phyloP scores from a whole-genome alignment of 2,797 vertebrate genomes.

The Dicrostonyx torquatus region DNA sequence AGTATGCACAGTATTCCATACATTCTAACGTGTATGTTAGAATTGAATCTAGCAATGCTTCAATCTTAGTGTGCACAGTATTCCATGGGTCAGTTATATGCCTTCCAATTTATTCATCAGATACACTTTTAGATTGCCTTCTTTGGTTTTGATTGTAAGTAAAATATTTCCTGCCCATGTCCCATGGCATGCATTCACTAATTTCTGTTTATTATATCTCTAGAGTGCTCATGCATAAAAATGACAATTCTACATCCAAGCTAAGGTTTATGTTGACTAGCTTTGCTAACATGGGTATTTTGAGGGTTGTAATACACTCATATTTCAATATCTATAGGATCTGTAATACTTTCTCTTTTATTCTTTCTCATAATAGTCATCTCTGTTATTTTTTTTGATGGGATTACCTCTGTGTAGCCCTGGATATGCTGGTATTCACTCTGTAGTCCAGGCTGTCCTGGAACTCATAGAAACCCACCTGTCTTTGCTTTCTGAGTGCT shows the following conservation, averaged over 20 bases:
- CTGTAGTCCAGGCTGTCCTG: not conserved
- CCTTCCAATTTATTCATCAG: not conserved
- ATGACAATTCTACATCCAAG: not conserved
- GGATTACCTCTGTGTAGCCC: not conserved
- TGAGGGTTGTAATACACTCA: not conserved
- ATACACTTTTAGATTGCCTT: not conserved
- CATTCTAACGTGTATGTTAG: not conserved
- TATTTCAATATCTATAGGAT: not conserved
- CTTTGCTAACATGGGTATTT: not conserved
- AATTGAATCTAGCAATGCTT: not conserved
- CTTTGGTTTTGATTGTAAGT: not conserved
- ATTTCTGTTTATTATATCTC: not conserved
- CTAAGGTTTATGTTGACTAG: not conserved
- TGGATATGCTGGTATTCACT: not conserved
- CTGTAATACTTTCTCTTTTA: not conserved
- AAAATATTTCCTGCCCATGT: accelerated
- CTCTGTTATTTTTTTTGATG: not conserved
- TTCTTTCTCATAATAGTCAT: not conserved
- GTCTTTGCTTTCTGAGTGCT: not conserved
- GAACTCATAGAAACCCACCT: not conserved
- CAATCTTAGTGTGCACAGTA: not conserved
- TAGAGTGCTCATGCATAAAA: not conserved
- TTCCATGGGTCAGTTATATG: not conserved
- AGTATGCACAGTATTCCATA: no score
- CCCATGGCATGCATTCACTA: not conserved